These are phyloP conservation scores for Plebejus argus DNA, from an alignment of 2,888 invertebrate species.

Conservation along the genomic window DNA sequence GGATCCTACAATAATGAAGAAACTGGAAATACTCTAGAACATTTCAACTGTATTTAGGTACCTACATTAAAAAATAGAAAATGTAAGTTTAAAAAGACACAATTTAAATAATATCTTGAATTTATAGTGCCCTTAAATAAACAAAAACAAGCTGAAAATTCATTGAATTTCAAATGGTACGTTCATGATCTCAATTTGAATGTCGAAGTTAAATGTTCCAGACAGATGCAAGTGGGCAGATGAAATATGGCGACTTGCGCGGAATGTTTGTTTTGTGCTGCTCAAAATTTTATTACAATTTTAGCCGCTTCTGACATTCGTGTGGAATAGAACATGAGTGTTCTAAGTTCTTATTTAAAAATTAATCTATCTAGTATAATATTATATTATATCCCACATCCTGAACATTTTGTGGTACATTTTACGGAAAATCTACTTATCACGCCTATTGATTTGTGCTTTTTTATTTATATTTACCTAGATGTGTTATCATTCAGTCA, in stretches of 20 bases:
- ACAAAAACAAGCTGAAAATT: constrained; percentile 3
- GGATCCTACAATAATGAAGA: background rate
- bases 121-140: background rate
- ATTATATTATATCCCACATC: too few relatives aligned
- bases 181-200: constrained; percentile 10
- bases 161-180: constrained; percentile 16
- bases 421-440: too few relatives aligned
- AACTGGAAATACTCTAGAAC: background rate
- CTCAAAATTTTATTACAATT: constrained; percentile 39
- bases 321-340: constrained; percentile 14
- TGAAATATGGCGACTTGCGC: constrained; percentile 24
- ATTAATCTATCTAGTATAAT: too few relatives aligned
- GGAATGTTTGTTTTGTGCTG: constrained; percentile 36
- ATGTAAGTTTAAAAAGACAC: background rate
- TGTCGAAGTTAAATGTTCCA: background rate
- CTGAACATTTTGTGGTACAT: too few relatives aligned
- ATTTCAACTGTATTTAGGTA: background rate
- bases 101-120: background rate
- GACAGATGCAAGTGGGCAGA: constrained; percentile 22
- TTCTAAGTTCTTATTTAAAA: too few relatives aligned
- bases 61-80: background rate
- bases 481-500: too few relatives aligned
- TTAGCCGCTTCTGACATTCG: constrained; percentile 29
- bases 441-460: too few relatives aligned
- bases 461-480: too few relatives aligned